phyloP scores from a whole-genome alignment of 2,888 invertebrate genomes.

The Aplocera efformata region DNA sequence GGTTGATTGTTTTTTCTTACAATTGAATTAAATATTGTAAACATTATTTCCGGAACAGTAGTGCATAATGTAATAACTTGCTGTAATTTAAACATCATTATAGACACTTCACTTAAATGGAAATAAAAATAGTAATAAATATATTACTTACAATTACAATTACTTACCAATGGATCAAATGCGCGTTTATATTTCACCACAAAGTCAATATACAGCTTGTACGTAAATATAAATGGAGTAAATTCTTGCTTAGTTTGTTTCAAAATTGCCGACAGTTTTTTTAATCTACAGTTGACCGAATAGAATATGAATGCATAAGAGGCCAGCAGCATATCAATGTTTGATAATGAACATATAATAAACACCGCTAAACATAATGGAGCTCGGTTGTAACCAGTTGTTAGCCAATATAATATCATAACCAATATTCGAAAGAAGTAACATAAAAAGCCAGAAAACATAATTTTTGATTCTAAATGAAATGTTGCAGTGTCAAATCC shows the following conservation, averaged over 20 bases:
- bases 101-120: too few species aligned
- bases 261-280: not conserved
- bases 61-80: not conserved
- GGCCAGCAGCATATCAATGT: not conserved
- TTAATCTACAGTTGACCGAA: not conserved
- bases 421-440: too few species aligned
- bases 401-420: too few species aligned
- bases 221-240: not conserved
- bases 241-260: not conserved
- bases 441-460: too few species aligned
- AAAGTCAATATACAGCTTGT: too few species aligned
- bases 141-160: too few species aligned
- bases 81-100: not conserved
- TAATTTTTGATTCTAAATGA: conserved; percentile 1
- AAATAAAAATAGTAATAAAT: too few species aligned
- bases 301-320: conserved; percentile 1
- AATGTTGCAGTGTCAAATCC: not conserved
- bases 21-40: not conserved
- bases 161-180: conserved; percentile 2
- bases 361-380: too few species aligned
- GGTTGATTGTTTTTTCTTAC: too few species aligned
- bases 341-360: too few species aligned
- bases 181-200: not conserved
- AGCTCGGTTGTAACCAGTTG: too few species aligned
- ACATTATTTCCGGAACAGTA: not conserved